phyloP scores from a whole-genome alignment of 92 coral and sea anemone genomes.

The Plumapathes pennacea region DNA sequence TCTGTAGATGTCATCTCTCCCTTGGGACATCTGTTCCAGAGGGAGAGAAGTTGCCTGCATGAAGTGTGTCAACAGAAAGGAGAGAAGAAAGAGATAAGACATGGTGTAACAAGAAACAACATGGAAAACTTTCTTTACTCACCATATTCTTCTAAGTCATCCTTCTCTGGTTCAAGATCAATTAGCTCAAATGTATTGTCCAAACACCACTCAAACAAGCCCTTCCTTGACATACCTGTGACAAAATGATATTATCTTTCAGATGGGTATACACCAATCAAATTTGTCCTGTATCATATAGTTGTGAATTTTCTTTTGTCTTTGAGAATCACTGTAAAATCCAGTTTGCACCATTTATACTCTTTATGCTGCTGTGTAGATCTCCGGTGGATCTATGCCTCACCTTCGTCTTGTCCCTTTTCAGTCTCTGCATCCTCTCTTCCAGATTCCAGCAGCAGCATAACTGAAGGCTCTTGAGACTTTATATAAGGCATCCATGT shows the following conservation, averaged over 20 bases:
- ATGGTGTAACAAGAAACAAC: too few species aligned
- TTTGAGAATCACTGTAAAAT: background rate
- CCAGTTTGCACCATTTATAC: background rate
- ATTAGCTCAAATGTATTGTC: slow-evolving; percentile 82
- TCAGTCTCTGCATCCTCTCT: slow-evolving; percentile 41
- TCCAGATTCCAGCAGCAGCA: slow-evolving; percentile 74
- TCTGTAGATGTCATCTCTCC: too few species aligned
- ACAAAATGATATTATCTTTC: background rate
- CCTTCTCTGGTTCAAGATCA: slow-evolving; percentile 65
- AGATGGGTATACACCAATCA: background rate
- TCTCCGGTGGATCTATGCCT: background rate
- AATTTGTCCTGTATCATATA: background rate
- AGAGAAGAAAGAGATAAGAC: too few species aligned
- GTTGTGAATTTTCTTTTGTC: too few species aligned
- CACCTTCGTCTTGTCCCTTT: background rate
- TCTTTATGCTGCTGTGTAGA: too few species aligned
- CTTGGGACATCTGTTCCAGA: too few species aligned
- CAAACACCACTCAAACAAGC: slow-evolving; percentile 81
- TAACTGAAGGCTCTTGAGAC: slow-evolving; percentile 78
- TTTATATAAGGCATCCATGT: slow-evolving; percentile 62
- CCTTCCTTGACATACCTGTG: slow-evolving; percentile 46
- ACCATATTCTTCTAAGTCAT: slow-evolving; percentile 58
- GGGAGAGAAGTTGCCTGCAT: too few species aligned
- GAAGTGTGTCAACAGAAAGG: too few species aligned
- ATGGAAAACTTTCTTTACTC: slow-evolving; percentile 4